phyloP scores from a whole-genome alignment of 2,113 vertebrate genomes.

The Mola mola region DNA sequence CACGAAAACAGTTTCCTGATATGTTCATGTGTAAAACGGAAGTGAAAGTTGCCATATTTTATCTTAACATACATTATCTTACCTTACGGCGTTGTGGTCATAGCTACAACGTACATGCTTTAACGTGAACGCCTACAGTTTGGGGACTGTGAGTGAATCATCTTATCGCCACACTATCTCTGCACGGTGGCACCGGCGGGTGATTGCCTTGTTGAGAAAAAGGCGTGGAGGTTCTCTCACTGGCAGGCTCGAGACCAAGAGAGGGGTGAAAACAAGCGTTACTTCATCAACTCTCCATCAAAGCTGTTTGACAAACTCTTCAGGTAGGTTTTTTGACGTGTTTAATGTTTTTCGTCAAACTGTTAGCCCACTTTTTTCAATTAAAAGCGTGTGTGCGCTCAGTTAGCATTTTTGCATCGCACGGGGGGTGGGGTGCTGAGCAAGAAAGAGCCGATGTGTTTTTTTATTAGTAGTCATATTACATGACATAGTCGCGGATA shows the following conservation, averaged over 20 bases:
- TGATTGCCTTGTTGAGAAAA: background rate
- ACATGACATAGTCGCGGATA: too few relatives aligned
- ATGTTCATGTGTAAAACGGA: background rate
- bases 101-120: background rate
- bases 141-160: background rate
- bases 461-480: too few relatives aligned
- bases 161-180: conserved; percentile 5
- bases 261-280: conserved; percentile 6
- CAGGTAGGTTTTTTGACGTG: conserved; percentile 13
- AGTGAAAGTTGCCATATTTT: background rate
- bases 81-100: background rate
- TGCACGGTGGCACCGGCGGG: background rate
- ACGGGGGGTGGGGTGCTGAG: too few relatives aligned
- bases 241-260: background rate
- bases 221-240: background rate
- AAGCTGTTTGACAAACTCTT: background rate
- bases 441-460: too few relatives aligned
- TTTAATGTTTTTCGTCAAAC: background rate
- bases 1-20: background rate
- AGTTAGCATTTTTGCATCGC: too few relatives aligned
- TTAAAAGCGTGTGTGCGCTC: too few relatives aligned
- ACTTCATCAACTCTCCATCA: background rate
- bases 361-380: background rate
- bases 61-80: background rate
- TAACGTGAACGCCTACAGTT: background rate